Percentiles rank a stretch among this genome's conserved stretches.
phyloP scores from a whole-genome alignment of 2,888 invertebrate genomes.

The Nomada flava region DNA sequence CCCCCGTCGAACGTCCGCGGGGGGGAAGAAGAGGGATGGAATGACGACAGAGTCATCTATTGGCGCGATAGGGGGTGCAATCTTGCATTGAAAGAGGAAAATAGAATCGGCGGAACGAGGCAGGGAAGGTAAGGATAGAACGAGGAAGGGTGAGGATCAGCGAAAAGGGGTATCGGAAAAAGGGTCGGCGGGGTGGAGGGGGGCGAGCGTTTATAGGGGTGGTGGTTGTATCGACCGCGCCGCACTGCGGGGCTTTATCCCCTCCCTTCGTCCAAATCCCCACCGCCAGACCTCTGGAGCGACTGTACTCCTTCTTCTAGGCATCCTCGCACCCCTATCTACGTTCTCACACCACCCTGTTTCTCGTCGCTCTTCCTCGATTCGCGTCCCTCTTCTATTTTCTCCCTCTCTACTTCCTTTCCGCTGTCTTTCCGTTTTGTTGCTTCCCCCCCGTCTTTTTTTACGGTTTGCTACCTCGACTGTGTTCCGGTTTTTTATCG shows the following conservation, averaged over 20 bases:
- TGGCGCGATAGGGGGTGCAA: background rate
- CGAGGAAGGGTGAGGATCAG: constrained; percentile 54
- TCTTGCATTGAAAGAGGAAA: background rate
- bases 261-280: constrained; percentile 68
- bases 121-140: constrained; percentile 33
- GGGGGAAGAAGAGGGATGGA: background rate
- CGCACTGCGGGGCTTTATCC: constrained; percentile 84
- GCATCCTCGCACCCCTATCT: constrained; percentile 17
- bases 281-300: constrained; percentile 36
- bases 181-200: constrained; percentile 42
- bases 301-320: constrained; percentile 54
- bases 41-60: constrained; percentile 24
- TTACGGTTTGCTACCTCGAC: background rate
- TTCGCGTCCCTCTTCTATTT: too few species aligned
- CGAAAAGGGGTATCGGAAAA: constrained; percentile 57
- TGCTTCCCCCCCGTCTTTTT: background rate
- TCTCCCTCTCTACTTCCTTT: too few species aligned
- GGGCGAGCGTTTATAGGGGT: constrained; percentile 32
- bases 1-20: background rate
- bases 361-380: background rate
- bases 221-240: constrained; percentile 83
- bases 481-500: background rate
- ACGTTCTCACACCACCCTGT: background rate
- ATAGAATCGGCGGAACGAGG: constrained; percentile 24
- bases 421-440: background rate